These are phyloP conservation scores for Gymnocheta viridis DNA, from an alignment of 2,888 invertebrate genomes.

Conservation along the genomic window DNA sequence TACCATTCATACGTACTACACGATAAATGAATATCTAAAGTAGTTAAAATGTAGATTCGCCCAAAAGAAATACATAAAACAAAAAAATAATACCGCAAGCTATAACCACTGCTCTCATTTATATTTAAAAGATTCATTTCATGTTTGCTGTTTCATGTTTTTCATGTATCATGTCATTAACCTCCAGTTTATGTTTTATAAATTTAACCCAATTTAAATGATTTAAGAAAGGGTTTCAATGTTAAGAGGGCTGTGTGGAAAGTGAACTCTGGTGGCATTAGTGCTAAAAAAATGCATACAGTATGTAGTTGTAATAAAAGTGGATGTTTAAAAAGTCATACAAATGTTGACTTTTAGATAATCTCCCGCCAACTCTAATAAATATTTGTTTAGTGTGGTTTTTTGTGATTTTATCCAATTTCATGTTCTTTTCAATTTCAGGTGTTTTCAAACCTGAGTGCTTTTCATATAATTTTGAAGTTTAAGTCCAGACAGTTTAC, in stretches of 20 bases:
- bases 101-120: conserved; percentile 38
- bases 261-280: background rate
- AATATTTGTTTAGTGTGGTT: no score
- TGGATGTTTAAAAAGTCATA: no score
- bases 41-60: conserved; percentile 27
- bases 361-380: no score
- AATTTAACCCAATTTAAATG: conserved; percentile 42
- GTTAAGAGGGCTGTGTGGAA: background rate
- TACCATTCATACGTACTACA: background rate
- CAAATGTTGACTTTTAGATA: no score
- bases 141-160: conserved; percentile 19
- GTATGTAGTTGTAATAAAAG: no score
- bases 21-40: background rate
- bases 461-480: no score
- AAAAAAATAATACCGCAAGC: conserved; percentile 35
- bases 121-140: conserved; percentile 16
- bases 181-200: conserved; percentile 17
- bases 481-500: no score
- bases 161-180: conserved; percentile 44
- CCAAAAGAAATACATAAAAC: conserved; percentile 6
- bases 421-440: no score
- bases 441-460: no score
- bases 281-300: no score
- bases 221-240: background rate
- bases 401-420: no score